Conservation (phyloP, 1,140 invertebrate genomes). For the fruit fly (Drosophila melanogaster) region DNA sequence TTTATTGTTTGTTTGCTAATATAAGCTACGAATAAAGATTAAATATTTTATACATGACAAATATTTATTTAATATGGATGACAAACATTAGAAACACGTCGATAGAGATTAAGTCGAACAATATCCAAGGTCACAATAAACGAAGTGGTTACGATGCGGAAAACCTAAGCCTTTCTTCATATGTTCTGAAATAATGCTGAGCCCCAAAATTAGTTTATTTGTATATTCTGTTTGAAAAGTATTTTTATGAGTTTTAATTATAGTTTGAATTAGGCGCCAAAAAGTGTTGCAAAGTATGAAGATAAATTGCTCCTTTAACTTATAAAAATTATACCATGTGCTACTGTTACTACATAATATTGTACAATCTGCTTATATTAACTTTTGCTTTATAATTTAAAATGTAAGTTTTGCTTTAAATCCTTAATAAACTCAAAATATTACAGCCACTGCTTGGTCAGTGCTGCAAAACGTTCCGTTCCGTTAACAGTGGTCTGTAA, state of each 20-base stretch:
- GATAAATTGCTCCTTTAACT: background rate
- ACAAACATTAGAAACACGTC: too few relatives aligned
- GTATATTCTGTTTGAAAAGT: background rate
- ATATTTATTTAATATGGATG: background rate
- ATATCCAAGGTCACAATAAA: too few relatives aligned
- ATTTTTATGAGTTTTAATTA: background rate
- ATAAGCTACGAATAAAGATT: slow-evolving; percentile 63
- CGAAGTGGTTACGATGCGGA: too few relatives aligned
- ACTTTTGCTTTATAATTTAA: too few relatives aligned
- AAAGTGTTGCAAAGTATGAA: slow-evolving; percentile 4
- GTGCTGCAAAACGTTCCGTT: slow-evolving; percentile 3
- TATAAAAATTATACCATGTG: background rate
- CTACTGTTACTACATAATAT: too few relatives aligned
- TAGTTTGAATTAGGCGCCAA: background rate
- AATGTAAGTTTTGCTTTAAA: too few relatives aligned
- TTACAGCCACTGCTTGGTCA: background rate
- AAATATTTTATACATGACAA: slow-evolving; percentile 54
- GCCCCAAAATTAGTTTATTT: background rate
- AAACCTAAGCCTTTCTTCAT: too few relatives aligned
- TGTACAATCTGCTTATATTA: too few relatives aligned
- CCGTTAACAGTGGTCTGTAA: slow-evolving; percentile 1
- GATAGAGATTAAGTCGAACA: too few relatives aligned
- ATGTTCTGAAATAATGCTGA: too few relatives aligned
- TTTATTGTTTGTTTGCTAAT: slow-evolving; percentile 67
- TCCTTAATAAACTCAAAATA: too few relatives aligned